Conservation (phyloP, 1,140 invertebrate genomes). For the Heliconius hermathena region DNA sequence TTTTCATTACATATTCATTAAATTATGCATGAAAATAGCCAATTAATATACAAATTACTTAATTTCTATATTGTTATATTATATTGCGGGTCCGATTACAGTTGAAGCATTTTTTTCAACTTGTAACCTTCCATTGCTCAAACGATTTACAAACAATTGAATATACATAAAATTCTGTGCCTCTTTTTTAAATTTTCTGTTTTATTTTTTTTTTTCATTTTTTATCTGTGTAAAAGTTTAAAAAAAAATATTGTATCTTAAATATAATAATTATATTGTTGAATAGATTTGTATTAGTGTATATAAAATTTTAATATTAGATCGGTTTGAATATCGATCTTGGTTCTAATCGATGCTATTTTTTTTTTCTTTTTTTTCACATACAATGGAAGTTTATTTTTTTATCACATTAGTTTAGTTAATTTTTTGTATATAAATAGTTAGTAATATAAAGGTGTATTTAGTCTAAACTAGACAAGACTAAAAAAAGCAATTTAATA, state of each 20-base stretch:
- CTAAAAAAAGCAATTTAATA: no score
- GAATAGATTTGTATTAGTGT: constrained; percentile 1
- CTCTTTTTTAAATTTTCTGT: not conserved
- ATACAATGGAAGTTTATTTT: no score
- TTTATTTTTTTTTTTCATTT: not conserved
- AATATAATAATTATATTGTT: not conserved
- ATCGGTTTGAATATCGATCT: not conserved
- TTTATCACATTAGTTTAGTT: no score
- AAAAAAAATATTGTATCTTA: not conserved
- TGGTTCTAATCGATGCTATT: constrained; percentile 8
- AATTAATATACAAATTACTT: not conserved
- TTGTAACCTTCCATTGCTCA: constrained; percentile 10
- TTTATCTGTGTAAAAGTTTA: not conserved
- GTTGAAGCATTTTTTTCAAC: not conserved
- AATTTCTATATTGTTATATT: not conserved
- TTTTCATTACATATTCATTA: not conserved
- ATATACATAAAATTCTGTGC: not conserved
- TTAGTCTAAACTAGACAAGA: no score
- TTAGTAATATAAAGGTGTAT: not conserved
- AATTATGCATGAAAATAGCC: not conserved
- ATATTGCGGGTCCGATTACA: not conserved
- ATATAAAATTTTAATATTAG: not conserved
- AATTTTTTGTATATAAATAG: not conserved
- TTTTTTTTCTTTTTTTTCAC: not conserved
- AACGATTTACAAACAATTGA: not conserved